A percentile compares a stretch with the other conserved stretches of the same genome.
Conservation (phyloP, 2,113 vertebrate species). For the Alethe castanea region DNA sequence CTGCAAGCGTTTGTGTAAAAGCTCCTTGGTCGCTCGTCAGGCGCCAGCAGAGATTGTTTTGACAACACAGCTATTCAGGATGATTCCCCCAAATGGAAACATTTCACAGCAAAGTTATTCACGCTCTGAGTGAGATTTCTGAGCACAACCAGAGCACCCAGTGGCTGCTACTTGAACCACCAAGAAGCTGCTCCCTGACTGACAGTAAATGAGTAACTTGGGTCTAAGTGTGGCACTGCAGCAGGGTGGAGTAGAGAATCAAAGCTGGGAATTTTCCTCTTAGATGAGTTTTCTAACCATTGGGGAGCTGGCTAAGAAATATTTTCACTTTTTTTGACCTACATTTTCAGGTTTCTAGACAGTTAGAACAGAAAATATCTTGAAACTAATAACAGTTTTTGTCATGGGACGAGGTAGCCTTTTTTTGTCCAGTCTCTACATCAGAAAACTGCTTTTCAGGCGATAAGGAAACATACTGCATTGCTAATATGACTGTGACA, state of each 20-base stretch:
- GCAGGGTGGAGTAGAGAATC: rapidly evolving
- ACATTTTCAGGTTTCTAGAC: not conserved
- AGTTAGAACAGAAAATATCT: not conserved
- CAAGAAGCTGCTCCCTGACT: not conserved
- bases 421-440: not conserved
- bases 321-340: not conserved
- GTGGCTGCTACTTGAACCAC: not conserved
- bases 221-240: not conserved
- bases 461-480: not conserved
- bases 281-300: not conserved
- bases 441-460: not conserved
- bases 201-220: not conserved
- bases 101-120: not conserved
- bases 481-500: not conserved
- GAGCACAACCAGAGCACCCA: rapidly evolving
- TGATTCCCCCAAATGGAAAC: not conserved
- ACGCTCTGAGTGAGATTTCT: not conserved
- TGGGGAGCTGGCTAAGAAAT: not conserved
- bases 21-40: not conserved
- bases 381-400: not conserved
- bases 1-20: not conserved
- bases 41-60: not conserved
- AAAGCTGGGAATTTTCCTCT: not conserved
- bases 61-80: not conserved
- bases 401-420: not conserved